Conservation (phyloP, 2,888 invertebrate species). For the Gasteruption jaculator region DNA sequence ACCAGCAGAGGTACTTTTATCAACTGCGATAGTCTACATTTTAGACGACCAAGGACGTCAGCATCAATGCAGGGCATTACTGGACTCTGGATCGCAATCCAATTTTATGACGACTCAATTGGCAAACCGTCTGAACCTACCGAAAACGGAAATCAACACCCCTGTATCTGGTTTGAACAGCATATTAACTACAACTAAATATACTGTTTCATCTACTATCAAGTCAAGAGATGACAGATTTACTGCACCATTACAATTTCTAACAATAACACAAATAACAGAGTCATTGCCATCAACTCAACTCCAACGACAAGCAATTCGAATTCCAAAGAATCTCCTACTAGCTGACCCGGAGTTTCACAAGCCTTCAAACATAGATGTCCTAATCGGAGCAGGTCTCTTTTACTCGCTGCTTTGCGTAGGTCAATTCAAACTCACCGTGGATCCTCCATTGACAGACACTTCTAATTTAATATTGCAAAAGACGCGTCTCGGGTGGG, state of each 20-base stretch:
- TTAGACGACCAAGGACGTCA: constrained; percentile 6
- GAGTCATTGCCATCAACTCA: constrained; percentile 13
- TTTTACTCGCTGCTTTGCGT: constrained; percentile 17
- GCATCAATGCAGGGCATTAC: constrained; percentile 14
- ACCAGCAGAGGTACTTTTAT: constrained; percentile 15
- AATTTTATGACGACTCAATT: constrained; percentile 18
- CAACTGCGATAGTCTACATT: constrained; percentile 16
- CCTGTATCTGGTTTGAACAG: constrained; percentile 14
- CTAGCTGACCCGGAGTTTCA: constrained; percentile 18
- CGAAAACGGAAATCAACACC: constrained; percentile 8
- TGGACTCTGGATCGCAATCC: constrained; percentile 19
- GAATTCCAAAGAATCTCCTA: constrained; percentile 14
- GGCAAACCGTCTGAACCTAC: constrained; percentile 9
- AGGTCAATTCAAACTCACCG: constrained; percentile 18
- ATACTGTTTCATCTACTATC: constrained; percentile 8
- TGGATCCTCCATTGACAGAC: too few relatives aligned
- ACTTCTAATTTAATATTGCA: constrained; percentile 13
- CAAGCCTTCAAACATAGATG: constrained; percentile 15
- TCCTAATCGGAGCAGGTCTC: too few relatives aligned
- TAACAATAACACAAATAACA: constrained; percentile 17
- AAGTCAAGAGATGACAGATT: constrained; percentile 13
- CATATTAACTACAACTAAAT: constrained; percentile 10
- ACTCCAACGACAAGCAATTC: constrained; percentile 8
- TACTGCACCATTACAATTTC: constrained; percentile 8
- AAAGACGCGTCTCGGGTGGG: constrained; percentile 20